Conservation (phyloP, 1,140 invertebrate genomes). For the Subanguina moxae region DNA sequence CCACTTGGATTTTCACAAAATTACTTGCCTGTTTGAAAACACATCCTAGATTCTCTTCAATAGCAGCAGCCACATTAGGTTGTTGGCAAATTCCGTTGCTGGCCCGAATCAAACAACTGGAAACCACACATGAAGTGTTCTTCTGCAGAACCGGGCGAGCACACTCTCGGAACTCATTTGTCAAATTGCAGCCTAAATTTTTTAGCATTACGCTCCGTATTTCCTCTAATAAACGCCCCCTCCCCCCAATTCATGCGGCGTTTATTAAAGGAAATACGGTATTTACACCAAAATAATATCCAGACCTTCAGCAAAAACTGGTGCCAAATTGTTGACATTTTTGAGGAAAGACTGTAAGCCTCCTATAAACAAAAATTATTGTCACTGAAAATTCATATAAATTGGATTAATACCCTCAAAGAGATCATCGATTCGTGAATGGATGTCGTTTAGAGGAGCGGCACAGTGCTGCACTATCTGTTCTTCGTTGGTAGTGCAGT, state of each 20-base stretch:
- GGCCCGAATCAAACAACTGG: conserved; percentile 52
- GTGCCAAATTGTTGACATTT: conserved; percentile 55
- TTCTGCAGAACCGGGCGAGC: conserved; percentile 20
- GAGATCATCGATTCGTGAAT: conserved; percentile 43
- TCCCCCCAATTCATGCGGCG: neutral
- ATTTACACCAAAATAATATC: neutral
- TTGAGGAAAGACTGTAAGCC: conserved; percentile 55
- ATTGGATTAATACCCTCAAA: conserved; percentile 35
- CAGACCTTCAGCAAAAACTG: conserved; percentile 51
- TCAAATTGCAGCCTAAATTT: conserved; percentile 47
- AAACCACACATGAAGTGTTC: conserved; percentile 41
- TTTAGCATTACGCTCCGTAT: neutral
- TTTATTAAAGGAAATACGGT: neutral
- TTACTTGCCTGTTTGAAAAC: conserved; percentile 48
- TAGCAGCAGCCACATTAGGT: conserved; percentile 49
- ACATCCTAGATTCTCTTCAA: conserved; percentile 51
- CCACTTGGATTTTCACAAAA: neutral
- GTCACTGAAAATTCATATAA: neutral
- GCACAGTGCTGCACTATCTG: conserved; percentile 54
- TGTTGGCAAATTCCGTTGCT: conserved; percentile 53
- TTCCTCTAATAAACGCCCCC: neutral
- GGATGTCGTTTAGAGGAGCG: conserved; percentile 49
- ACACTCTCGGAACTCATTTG: conserved; percentile 40
- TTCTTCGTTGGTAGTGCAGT: conserved; percentile 47
- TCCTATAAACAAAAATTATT: conserved; percentile 3